Conservation (phyloP, 1,140 invertebrate genomes). For the Oedothorax gibbosus region DNA sequence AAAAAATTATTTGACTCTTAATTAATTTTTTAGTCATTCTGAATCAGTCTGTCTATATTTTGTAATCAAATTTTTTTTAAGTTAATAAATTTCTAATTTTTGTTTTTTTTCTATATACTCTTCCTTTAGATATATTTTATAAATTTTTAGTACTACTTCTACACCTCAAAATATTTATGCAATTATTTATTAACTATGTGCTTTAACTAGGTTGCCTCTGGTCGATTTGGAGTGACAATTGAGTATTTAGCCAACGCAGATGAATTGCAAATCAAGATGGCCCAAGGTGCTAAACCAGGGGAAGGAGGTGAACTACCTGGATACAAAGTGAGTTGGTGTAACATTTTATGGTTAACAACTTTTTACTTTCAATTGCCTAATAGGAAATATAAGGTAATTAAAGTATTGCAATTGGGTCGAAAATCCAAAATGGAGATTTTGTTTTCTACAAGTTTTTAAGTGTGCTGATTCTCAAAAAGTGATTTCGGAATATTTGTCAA, state of each 20-base stretch:
- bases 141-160: no score
- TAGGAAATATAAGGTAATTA: no score
- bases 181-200: not conserved
- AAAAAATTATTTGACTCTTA: no score
- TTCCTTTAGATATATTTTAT: not conserved
- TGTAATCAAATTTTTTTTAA: not conserved
- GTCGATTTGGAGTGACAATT: slow-evolving; percentile 97
- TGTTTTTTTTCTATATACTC: not conserved
- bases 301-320: slow-evolving; percentile 95
- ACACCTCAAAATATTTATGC: not conserved
- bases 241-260: slow-evolving; percentile 96
- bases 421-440: no score
- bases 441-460: no score
- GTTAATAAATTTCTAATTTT: not conserved
- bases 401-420: no score
- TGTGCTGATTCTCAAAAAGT: no score
- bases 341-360: no score
- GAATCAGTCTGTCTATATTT: not conserved
- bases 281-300: slow-evolving; percentile 97
- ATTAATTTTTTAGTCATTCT: not conserved
- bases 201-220: slow-evolving; percentile 87
- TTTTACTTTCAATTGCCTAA: no score
- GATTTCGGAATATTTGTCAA: no score
- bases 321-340: slow-evolving; percentile 73
- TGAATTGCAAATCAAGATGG: slow-evolving; percentile 98